Evolutionary conservation across 2,113 vertebrate species (phyloP).

Genomic region (Scytalopus superciliaris): DNA sequence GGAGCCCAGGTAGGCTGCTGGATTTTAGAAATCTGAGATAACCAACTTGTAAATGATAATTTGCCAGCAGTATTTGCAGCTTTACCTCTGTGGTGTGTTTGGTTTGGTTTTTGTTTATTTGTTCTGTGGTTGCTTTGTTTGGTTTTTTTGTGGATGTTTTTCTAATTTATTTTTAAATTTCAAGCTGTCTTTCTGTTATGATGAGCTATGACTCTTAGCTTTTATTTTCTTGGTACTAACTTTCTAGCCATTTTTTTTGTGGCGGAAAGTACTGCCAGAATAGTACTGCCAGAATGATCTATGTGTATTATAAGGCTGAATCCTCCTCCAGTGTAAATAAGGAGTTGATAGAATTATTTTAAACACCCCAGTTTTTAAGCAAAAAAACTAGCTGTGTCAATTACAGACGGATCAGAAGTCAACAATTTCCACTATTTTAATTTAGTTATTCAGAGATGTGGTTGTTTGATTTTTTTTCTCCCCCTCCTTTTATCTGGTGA

Average conservation of each 20-base stretch:
- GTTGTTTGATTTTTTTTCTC: accelerated
- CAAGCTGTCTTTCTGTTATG: background rate
- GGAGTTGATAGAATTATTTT: background rate
- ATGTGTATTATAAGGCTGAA: background rate
- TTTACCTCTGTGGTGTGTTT: background rate
- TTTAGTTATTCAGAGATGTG: background rate
- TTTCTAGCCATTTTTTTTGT: background rate
- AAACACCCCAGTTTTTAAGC: background rate
- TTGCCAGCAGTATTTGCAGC: background rate
- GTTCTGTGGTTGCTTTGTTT: background rate
- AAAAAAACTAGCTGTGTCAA: too few relatives aligned
- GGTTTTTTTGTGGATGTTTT: background rate
- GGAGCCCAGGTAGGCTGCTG: background rate
- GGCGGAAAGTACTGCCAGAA: background rate
- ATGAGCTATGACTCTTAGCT: background rate
- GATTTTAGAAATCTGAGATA: background rate
- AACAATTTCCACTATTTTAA: background rate
- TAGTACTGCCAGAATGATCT: background rate
- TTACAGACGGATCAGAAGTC: background rate
- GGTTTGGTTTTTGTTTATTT: background rate
- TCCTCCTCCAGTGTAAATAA: background rate
- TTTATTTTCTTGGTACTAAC: background rate
- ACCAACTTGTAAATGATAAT: background rate
- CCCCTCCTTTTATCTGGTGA: accelerated
- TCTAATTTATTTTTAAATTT: background rate